phyloP scores from a whole-genome alignment of 1,140 invertebrate species.

The Magallana angulata region DNA sequence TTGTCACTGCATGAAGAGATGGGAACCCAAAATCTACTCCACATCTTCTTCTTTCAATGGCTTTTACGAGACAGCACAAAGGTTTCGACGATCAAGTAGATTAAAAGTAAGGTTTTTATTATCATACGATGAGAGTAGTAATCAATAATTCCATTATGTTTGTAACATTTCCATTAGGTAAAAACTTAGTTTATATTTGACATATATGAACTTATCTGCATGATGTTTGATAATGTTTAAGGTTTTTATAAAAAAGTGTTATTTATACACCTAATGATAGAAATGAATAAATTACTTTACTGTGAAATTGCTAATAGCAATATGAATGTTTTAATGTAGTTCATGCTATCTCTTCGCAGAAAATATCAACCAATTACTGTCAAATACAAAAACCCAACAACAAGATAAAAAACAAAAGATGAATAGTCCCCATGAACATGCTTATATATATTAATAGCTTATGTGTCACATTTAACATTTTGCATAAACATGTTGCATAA shows the following conservation, averaged over 20 bases:
- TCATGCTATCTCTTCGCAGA: background rate
- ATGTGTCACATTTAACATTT: background rate
- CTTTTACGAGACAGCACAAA: background rate
- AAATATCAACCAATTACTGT: background rate
- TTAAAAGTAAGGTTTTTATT: background rate
- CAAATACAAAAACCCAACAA: no score
- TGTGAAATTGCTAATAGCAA: no score
- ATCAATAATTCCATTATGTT: background rate
- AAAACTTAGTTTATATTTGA: background rate
- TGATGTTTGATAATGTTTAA: background rate
- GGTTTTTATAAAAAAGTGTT: background rate
- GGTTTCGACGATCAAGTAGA: background rate
- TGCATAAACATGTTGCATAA: no score
- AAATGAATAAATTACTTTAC: no score
- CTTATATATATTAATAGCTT: background rate
- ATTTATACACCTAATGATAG: no score
- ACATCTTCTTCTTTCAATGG: background rate
- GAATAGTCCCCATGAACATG: background rate
- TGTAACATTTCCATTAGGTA: no score
- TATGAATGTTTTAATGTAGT: no score
- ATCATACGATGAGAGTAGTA: background rate
- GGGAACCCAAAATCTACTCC: background rate
- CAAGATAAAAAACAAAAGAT: background rate
- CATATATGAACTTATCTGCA: background rate
- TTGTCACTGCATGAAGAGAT: background rate